Evolutionary conservation across 2,113 vertebrate genomes (phyloP), one percentile per base, ranked within the genome.

Genomic region (Corvus moneduloides): DNA sequence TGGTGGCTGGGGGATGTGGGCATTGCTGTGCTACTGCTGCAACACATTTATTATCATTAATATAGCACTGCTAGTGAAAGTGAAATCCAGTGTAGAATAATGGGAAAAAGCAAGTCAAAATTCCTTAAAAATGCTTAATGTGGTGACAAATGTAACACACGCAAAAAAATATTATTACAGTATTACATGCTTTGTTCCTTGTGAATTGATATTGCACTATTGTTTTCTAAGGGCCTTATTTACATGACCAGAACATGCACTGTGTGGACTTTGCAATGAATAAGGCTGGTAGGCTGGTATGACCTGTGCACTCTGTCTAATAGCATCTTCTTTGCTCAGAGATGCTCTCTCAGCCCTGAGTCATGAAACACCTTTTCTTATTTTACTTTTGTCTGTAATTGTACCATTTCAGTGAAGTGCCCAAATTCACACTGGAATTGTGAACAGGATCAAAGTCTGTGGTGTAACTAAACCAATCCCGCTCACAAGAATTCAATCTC

Each of bases 381-480:
- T 63, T 72, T 74, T 63, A 78, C 27, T 37, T 90, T 69, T 73
- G 17, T 39, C 58, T 91, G 33, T 81, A 68, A 51, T 39, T 37
- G 16, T 77, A 54, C 55, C 21, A 71, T 27, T 89, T 76, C 82
- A 67, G 41, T 71, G 61, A 85, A 86, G 66, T 86, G 91, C 49
- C 64, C 66, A 72, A 75, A 72, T 87, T 92, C 66, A 84, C 73
- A 35, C 69, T 93, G 64, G 61, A 90, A 87, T 74, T 87, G 73
- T 63, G 69, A 92, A 90, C 21, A 52, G 76, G 64, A 90, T 92
- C 89, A 86, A 95, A 92, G 87, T 61, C 44, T 67, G 54, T 33
- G 39, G 51, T 62, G 19, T 90, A 93, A 91, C 94, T 94, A 91
- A 96, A 95, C 30, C 81, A 84, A 88, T 77, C 72, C 68, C 12